Evolutionary conservation across 2,888 invertebrate genomes (phyloP).

Genomic region (Macroteleia sp.): DNA sequence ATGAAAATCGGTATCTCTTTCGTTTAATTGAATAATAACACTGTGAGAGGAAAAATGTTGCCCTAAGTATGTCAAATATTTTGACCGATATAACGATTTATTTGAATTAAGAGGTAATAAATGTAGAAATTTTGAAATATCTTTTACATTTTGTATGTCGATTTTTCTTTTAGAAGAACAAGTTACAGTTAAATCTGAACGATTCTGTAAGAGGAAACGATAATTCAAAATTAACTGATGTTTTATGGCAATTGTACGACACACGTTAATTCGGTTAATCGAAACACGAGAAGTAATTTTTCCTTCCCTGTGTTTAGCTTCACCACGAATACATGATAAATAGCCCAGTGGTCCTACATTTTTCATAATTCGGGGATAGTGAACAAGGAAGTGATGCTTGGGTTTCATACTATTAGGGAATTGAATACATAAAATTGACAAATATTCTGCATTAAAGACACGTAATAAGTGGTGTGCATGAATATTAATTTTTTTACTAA

Average conservation of each 20-base stretch:
- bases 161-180: background rate
- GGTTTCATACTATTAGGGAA: constrained; percentile 12
- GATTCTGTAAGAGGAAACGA: background rate
- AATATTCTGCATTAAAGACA: background rate
- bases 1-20: no score
- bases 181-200: background rate
- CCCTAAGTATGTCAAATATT: background rate
- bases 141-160: background rate
- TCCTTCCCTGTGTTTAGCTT: constrained; percentile 35
- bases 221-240: constrained; percentile 8
- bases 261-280: background rate
- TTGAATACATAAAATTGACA: background rate
- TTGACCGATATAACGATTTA: background rate
- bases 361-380: constrained; percentile 56
- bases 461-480: background rate
- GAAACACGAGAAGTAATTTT: background rate
- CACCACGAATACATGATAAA: constrained; percentile 53
- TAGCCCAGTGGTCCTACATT: constrained; percentile 58
- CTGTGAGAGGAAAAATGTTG: background rate
- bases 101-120: background rate
- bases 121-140: background rate
- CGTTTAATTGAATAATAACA: background rate
- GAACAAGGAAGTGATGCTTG: constrained; percentile 62
- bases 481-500: no score
- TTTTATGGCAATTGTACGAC: background rate